These are phyloP conservation scores for Alviniconcha strummeri DNA, from an alignment of 2,888 invertebrate species.

Conservation along the genomic window DNA sequence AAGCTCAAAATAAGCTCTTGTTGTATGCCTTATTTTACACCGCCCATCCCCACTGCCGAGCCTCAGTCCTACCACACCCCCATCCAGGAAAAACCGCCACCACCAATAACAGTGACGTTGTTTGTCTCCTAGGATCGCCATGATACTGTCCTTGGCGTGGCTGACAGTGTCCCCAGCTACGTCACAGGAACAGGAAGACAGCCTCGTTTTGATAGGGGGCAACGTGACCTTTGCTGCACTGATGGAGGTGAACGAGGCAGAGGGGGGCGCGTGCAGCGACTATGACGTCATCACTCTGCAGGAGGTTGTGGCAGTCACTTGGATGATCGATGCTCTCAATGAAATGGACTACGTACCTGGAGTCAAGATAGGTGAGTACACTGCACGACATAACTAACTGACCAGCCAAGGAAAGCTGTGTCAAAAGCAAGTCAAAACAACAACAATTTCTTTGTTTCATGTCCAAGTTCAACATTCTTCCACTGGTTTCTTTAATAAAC, in stretches of 20 bases:
- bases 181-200: background rate
- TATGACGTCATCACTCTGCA: conserved; percentile 16
- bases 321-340: conserved; percentile 12
- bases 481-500: background rate
- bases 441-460: background rate
- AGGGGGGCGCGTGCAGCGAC: background rate
- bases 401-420: background rate
- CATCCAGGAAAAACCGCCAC: background rate
- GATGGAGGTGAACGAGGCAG: background rate
- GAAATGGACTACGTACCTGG: conserved; percentile 3
- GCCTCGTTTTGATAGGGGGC: background rate
- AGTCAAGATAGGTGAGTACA: background rate
- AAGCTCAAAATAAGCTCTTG: too few relatives aligned
- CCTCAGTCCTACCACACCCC: too few relatives aligned
- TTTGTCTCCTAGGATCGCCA: background rate
- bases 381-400: background rate
- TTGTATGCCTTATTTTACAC: too few relatives aligned
- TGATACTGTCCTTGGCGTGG: background rate
- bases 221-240: conserved; percentile 16
- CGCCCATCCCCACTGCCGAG: too few relatives aligned
- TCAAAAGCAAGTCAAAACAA: background rate
- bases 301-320: background rate
- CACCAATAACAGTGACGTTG: background rate
- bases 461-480: too few relatives aligned
- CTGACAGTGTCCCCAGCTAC: background rate